A percentile compares a stretch with the other conserved stretches of the same genome.
These are phyloP conservation scores for Blennius ocellaris DNA, from an alignment of 2,113 vertebrate genomes.

Conservation along the genomic window DNA sequence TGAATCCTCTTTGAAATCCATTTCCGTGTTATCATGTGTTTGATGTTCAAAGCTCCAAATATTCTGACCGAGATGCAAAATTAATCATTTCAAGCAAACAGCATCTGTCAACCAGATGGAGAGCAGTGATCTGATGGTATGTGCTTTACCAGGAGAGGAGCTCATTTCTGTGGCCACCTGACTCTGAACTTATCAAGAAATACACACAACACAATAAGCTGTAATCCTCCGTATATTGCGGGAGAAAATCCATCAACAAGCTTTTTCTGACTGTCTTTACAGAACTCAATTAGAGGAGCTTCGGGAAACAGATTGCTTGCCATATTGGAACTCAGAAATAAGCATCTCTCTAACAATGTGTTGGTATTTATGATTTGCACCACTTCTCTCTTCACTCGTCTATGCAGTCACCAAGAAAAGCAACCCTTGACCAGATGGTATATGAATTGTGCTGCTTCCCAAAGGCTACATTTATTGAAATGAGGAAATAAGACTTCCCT, in stretches of 20 bases:
- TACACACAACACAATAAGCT: constrained; percentile 45
- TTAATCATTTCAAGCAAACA: constrained; percentile 50
- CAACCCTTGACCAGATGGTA: constrained; percentile 5
- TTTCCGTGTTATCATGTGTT: constrained; percentile 34
- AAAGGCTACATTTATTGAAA: constrained; percentile 5
- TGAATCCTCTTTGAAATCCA: constrained; percentile 21
- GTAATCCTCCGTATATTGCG: constrained; percentile 63
- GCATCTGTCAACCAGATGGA: constrained; percentile 64
- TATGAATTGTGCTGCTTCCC: neutral
- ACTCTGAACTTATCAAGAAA: constrained; percentile 46
- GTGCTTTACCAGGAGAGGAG: constrained; percentile 35
- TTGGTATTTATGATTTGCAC: constrained; percentile 32
- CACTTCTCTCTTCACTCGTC: constrained; percentile 7
- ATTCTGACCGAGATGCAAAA: constrained; percentile 54
- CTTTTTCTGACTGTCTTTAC: constrained; percentile 50
- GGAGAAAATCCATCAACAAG: constrained; percentile 57
- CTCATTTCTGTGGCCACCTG: constrained; percentile 54
- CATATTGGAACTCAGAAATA: constrained; percentile 34
- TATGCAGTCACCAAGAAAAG: constrained; percentile 6
- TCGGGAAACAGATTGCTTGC: constrained; percentile 41
- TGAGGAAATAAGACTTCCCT: constrained; percentile 9
- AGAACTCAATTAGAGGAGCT: constrained; percentile 48
- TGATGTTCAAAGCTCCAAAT: constrained; percentile 33
- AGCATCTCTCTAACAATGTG: constrained; percentile 15
- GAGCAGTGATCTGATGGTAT: constrained; percentile 45